phyloP scores from a whole-genome alignment of 2,113 vertebrate species.

The Sarotherodon lohbergeri region DNA sequence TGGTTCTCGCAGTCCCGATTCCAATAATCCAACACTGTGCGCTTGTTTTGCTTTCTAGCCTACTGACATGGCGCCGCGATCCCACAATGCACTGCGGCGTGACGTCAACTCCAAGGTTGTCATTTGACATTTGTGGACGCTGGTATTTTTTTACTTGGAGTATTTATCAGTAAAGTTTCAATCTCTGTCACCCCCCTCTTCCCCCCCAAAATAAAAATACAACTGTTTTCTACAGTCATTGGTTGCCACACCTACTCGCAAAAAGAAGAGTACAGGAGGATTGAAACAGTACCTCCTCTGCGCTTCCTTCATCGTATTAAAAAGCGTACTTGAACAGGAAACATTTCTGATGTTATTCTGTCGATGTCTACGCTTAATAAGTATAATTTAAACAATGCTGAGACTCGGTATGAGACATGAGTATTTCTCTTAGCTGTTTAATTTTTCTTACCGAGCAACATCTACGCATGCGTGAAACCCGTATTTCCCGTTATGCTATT shows the following conservation, averaged over 20 bases:
- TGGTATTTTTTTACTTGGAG: no score
- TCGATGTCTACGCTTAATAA: not conserved
- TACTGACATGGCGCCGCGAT: no score
- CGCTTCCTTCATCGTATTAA: not conserved
- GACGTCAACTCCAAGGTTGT: no score
- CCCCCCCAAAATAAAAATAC: no score
- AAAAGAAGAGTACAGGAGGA: not conserved
- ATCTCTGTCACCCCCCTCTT: no score
- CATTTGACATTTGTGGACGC: no score
- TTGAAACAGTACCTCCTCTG: accelerated
- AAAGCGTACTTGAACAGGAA: not conserved
- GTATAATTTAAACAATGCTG: not conserved
- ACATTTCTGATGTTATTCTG: not conserved
- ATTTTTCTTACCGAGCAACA: not conserved
- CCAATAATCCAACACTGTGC: no score
- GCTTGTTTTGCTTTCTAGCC: no score
- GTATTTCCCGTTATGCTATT: not conserved
- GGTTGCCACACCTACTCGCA: not conserved
- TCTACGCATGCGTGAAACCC: not conserved
- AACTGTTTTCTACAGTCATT: not conserved
- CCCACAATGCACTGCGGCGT: no score
- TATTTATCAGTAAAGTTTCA: no score
- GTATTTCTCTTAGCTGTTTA: not conserved
- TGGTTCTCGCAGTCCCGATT: no score
- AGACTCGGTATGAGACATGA: not conserved